Conservation (phyloP, 2,113 vertebrate species). For the Hemiscyllium ocellatum region DNA sequence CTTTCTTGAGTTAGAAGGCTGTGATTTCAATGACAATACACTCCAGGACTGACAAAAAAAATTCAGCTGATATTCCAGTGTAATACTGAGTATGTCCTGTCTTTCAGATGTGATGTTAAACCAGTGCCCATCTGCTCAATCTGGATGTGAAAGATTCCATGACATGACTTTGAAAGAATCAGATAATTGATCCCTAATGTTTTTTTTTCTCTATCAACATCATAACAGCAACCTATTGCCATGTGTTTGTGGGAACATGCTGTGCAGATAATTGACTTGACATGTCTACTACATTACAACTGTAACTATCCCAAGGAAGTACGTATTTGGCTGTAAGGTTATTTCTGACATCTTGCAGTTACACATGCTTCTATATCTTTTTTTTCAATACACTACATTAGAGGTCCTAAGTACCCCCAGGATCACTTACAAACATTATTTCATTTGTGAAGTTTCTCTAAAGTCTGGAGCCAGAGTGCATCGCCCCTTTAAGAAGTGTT, state of each 20-base stretch:
- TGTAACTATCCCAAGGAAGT: not conserved
- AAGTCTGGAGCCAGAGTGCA: not conserved
- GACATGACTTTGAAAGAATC: too few species aligned
- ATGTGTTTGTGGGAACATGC: not conserved
- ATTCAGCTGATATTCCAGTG: not conserved
- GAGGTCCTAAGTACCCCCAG: not conserved
- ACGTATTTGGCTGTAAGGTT: not conserved
- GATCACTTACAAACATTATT: not conserved
- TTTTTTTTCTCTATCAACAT: not conserved
- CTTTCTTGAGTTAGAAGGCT: too few species aligned
- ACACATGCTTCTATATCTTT: not conserved
- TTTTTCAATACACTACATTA: not conserved
- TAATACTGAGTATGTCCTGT: not conserved
- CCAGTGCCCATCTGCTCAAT: too few species aligned
- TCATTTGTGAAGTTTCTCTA: not conserved
- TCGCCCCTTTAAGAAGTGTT: not conserved
- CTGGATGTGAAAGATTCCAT: too few species aligned
- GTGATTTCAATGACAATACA: too few species aligned
- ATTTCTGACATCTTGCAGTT: not conserved
- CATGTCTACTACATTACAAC: not conserved
- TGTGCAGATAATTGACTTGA: not conserved
- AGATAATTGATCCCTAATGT: not conserved
- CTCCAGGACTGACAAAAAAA: not conserved
- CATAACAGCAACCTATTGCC: not conserved
- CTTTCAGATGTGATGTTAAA: too few species aligned